Evolutionary conservation across 1,140 invertebrate species (phyloP).

Genomic region (Ridgeia piscesae): DNA sequence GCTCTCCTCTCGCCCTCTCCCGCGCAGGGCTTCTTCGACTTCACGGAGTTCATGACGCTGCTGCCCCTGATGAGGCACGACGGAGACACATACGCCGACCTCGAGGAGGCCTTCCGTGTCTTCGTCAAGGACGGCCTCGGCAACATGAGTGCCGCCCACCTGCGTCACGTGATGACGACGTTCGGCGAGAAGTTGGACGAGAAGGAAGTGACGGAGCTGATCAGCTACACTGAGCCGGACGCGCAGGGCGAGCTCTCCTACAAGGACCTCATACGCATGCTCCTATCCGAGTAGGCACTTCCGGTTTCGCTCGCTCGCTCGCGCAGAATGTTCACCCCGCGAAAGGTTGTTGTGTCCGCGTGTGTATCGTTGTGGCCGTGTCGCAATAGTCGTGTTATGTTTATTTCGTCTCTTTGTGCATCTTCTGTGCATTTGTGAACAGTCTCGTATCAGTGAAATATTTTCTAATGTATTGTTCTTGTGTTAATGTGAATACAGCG

Average conservation of each 20-base stretch:
- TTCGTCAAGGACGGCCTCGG: conserved; percentile 31
- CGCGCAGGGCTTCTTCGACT: conserved; percentile 22
- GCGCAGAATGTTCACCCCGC: background rate
- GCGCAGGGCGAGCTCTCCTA: conserved; percentile 24
- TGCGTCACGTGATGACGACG: conserved; percentile 61
- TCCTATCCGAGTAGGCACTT: background rate
- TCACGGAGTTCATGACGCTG: conserved; percentile 24
- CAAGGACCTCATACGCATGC: background rate
- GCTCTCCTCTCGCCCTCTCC: background rate
- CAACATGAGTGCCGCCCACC: conserved; percentile 68
- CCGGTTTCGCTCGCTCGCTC: too few relatives aligned
- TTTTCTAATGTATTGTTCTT: background rate
- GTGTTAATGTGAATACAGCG: background rate
- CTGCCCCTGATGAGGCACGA: conserved; percentile 22
- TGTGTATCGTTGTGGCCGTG: too few relatives aligned
- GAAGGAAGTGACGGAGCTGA: conserved; percentile 91
- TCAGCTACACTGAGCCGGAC: conserved; percentile 78
- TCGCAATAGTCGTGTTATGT: too few relatives aligned
- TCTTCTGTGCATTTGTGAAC: background rate
- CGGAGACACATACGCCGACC: conserved; percentile 14
- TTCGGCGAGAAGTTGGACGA: conserved; percentile 67
- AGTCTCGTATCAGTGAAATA: background rate
- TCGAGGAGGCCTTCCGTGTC: conserved; percentile 28
- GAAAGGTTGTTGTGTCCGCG: too few relatives aligned
- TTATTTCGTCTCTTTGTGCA: background rate